phyloP scores from a whole-genome alignment of 2,888 invertebrate genomes.

The Scaptomyza polygonia region DNA sequence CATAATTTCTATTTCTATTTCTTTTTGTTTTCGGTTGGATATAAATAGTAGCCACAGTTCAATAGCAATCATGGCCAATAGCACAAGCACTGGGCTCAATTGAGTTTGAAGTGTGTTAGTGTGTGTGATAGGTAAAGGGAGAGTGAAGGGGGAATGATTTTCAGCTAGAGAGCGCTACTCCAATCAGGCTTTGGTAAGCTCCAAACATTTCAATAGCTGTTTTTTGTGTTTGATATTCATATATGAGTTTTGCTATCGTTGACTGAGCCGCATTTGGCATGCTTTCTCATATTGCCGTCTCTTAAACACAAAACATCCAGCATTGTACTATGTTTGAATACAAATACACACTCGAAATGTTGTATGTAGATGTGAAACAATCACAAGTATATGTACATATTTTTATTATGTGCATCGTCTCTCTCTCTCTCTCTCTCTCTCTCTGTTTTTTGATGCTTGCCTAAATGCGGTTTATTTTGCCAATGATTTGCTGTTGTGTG shows the following conservation, averaged over 20 bases:
- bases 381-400: conserved; percentile 26
- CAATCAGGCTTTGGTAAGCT: conserved; percentile 49
- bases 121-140: background rate
- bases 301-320: conserved; percentile 12
- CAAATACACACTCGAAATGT: conserved; percentile 1
- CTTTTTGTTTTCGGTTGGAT: conserved; percentile 18
- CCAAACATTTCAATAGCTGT: conserved; percentile 42
- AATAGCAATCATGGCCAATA: conserved; percentile 56
- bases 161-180: conserved; percentile 12
- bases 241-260: conserved; percentile 28
- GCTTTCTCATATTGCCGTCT: conserved; percentile 45
- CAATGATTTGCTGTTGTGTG: conserved; percentile 41
- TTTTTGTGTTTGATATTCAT: conserved; percentile 41
- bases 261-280: conserved; percentile 30
- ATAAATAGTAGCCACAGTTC: conserved; percentile 55
- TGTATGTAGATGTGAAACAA: conserved; percentile 15
- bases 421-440: too few species aligned
- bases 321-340: background rate
- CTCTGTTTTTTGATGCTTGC: conserved; percentile 31
- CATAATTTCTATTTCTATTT: background rate
- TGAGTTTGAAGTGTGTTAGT: conserved; percentile 26
- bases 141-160: background rate
- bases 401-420: conserved; percentile 4
- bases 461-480: conserved; percentile 58
- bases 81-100: conserved; percentile 27